Percentiles rank a stretch among this genome's conserved stretches.
phyloP scores from a whole-genome alignment of 2,888 invertebrate species.

The Parelbella ahira region DNA sequence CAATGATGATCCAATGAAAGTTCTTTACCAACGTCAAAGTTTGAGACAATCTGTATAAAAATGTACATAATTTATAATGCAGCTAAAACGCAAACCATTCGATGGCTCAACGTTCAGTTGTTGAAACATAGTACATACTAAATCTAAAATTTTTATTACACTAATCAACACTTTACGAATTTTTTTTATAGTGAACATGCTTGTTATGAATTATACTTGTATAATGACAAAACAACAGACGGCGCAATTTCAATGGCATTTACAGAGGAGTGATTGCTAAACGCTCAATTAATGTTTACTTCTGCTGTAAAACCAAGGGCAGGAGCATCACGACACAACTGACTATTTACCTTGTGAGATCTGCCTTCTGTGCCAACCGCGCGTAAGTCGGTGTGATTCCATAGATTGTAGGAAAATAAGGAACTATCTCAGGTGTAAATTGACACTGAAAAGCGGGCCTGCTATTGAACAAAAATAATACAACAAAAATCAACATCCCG shows the following conservation, averaged over 20 bases:
- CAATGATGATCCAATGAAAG: conserved; percentile 96
- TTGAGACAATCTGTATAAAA: conserved; percentile 86
- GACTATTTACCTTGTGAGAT: conserved; percentile 86
- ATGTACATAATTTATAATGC: conserved; percentile 4
- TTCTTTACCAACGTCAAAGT: conserved; percentile 92
- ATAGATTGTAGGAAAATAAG: conserved; percentile 86
- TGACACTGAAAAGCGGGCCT: conserved; percentile 70
- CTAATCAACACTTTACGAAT: too few species aligned
- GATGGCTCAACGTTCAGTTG: too few species aligned
- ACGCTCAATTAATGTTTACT: conserved; percentile 27
- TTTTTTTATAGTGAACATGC: too few species aligned
- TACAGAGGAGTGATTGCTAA: conserved; percentile 33
- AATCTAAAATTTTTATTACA: too few species aligned
- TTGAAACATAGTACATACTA: too few species aligned
- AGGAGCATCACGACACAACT: conserved; percentile 47
- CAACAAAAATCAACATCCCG: conserved; percentile 69
- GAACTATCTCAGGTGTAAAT: conserved; percentile 52
- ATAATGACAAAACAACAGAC: too few species aligned
- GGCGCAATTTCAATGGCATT: too few species aligned
- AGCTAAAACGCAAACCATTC: too few species aligned
- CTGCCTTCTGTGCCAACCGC: conserved; percentile 95
- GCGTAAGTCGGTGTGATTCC: conserved; percentile 96
- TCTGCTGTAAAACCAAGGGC: conserved; percentile 53
- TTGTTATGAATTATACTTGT: too few species aligned
- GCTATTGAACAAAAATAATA: conserved; percentile 68